Percentiles rank a stretch among this genome's conserved stretches.
Evolutionary conservation across 2,888 invertebrate genomes (phyloP).

Genomic region (Luperina testacea): DNA sequence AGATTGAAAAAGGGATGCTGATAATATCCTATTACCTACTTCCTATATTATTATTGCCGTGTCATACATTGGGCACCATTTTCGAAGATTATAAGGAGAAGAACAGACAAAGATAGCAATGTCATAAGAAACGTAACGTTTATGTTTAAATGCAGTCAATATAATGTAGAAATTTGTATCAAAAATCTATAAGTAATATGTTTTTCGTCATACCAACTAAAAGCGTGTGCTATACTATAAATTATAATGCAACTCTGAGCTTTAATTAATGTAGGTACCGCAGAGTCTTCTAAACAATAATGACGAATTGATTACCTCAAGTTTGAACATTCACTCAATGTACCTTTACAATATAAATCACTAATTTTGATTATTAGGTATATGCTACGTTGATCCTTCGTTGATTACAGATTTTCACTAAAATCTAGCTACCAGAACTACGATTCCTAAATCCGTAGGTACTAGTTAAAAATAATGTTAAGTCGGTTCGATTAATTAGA

Average conservation of each 20-base stretch:
- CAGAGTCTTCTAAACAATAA: constrained; percentile 23
- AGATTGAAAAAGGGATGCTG: constrained; percentile 59
- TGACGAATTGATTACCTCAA: constrained; percentile 16
- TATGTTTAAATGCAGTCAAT: constrained; percentile 34
- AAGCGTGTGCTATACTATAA: constrained; percentile 41
- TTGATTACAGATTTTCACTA: constrained; percentile 64
- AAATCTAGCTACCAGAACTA: constrained; percentile 64
- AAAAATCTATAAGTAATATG: constrained; percentile 45
- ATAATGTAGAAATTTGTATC: constrained; percentile 48
- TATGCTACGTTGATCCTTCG: constrained; percentile 57
- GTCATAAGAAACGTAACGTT: constrained; percentile 27
- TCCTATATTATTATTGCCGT: constrained; percentile 82
- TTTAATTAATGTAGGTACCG: constrained; percentile 21
- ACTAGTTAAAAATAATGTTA: constrained; percentile 40
- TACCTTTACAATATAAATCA: constrained; percentile 53
- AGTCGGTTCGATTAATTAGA: constrained; percentile 11
- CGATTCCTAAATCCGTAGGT: constrained; percentile 45
- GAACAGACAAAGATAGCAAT: constrained; percentile 50
- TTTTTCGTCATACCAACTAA: constrained; percentile 42
- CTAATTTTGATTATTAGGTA: constrained; percentile 35
- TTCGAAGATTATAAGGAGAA: constrained; percentile 64
- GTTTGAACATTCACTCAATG: constrained; percentile 30
- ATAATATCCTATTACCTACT: constrained; percentile 65
- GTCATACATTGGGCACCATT: constrained; percentile 77
- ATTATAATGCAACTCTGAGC: constrained; percentile 18